A percentile compares a stretch with the other conserved stretches of the same genome.
Evolutionary conservation across 2,113 vertebrate species (phyloP).

Genomic region (Nycticebus coucang): DNA sequence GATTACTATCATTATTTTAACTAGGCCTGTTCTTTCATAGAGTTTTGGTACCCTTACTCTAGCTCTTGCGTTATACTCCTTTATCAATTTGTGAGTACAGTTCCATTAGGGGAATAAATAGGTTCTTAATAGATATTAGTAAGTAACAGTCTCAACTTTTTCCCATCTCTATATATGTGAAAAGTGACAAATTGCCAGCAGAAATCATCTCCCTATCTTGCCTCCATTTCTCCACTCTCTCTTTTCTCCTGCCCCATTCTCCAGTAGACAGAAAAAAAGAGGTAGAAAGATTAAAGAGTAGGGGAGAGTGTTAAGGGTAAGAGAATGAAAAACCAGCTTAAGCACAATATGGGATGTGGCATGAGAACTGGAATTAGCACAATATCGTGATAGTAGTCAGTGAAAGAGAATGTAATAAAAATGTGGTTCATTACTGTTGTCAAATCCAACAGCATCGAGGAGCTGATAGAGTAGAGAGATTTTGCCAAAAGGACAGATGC

Average conservation of each 20-base stretch:
- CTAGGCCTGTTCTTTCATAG: too few species aligned
- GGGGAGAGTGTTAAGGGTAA: background rate
- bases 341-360: constrained; percentile 8
- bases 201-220: background rate
- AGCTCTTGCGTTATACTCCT: too few species aligned
- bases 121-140: background rate
- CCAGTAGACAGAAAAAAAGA: background rate
- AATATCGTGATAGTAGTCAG: background rate
- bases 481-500: background rate
- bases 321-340: background rate
- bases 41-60: too few species aligned
- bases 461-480: background rate
- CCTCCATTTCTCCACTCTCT: background rate
- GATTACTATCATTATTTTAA: too few species aligned
- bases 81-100: too few species aligned
- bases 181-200: background rate
- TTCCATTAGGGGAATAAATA: background rate
- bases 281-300: background rate
- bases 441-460: background rate
- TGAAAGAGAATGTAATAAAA: background rate
- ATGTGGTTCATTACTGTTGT: background rate
- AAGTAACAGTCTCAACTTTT: background rate
- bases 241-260: background rate
- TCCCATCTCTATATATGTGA: background rate
- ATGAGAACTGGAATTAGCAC: constrained; percentile 40